phyloP scores from a whole-genome alignment of 2,888 invertebrate genomes.

The Brassicogethes aeneus region DNA sequence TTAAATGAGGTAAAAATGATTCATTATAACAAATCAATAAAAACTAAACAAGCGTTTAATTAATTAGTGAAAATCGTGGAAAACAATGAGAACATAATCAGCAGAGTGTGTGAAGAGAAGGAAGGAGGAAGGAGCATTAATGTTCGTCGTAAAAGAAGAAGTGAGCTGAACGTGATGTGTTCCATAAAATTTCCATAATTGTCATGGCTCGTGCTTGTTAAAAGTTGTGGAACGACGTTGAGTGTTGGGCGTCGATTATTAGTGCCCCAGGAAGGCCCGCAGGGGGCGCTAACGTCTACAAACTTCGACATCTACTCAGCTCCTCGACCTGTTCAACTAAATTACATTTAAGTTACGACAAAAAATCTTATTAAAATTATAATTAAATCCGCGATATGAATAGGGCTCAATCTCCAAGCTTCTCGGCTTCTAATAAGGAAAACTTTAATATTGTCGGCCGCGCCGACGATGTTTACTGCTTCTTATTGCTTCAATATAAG shows the following conservation, averaged over 20 bases:
- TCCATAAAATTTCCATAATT: slow-evolving; percentile 13
- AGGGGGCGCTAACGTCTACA: slow-evolving; percentile 4
- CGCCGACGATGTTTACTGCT: too few species aligned
- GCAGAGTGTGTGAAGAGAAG: too few species aligned
- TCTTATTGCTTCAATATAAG: not conserved
- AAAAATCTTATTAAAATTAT: slow-evolving; percentile 9
- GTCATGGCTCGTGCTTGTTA: slow-evolving; percentile 14
- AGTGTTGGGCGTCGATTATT: slow-evolving; percentile 12
- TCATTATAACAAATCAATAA: too few species aligned
- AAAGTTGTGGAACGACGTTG: slow-evolving; percentile 10
- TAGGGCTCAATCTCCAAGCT: too few species aligned
- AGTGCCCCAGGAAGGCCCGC: slow-evolving; percentile 8
- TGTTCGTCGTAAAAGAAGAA: too few species aligned
- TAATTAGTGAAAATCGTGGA: too few species aligned
- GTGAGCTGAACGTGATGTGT: slow-evolving; percentile 3
- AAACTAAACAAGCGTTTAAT: too few species aligned
- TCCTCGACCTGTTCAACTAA: slow-evolving; percentile 11
- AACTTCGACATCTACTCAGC: slow-evolving; percentile 4
- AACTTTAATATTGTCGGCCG: too few species aligned
- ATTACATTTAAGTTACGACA: slow-evolving; percentile 7
- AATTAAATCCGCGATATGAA: slow-evolving; percentile 8
- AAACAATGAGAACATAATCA: too few species aligned
- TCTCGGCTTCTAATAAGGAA: too few species aligned
- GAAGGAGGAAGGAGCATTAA: too few species aligned
- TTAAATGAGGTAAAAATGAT: too few species aligned